phyloP scores from a whole-genome alignment of 2,888 invertebrate genomes.

The Sarcophaga rosellei region DNA sequence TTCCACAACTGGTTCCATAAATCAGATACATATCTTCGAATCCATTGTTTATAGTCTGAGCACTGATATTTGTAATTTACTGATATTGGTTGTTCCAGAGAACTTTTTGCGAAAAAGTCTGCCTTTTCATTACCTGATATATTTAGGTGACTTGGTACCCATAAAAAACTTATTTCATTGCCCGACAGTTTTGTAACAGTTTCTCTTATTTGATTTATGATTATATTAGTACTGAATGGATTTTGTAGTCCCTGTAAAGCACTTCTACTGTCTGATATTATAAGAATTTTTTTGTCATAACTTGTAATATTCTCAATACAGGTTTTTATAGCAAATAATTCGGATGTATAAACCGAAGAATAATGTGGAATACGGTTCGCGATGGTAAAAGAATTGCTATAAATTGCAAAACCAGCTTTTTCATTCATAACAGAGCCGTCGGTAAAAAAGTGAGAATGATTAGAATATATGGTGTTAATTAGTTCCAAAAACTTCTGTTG shows the following conservation, averaged over 20 bases:
- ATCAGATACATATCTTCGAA: neutral
- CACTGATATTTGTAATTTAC: neutral
- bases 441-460: constrained; percentile 6
- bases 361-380: constrained; percentile 13
- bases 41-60: neutral
- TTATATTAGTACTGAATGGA: neutral
- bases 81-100: neutral
- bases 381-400: neutral
- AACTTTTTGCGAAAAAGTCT: neutral
- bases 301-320: constrained; percentile 21
- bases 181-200: no score
- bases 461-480: constrained; percentile 5
- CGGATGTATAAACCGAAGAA: constrained; percentile 15
- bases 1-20: no score
- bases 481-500: constrained; percentile 31
- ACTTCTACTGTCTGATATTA: constrained; percentile 19
- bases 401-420: neutral
- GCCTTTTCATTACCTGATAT: no score
- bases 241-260: neutral
- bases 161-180: no score
- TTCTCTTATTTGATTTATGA: no score
- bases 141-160: no score
- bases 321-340: constrained; percentile 8
- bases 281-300: constrained; percentile 11
- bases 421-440: constrained; percentile 17